Evolutionary conservation across 2,113 vertebrate genomes (phyloP).

Genomic region (Tenrec ecaudatus): DNA sequence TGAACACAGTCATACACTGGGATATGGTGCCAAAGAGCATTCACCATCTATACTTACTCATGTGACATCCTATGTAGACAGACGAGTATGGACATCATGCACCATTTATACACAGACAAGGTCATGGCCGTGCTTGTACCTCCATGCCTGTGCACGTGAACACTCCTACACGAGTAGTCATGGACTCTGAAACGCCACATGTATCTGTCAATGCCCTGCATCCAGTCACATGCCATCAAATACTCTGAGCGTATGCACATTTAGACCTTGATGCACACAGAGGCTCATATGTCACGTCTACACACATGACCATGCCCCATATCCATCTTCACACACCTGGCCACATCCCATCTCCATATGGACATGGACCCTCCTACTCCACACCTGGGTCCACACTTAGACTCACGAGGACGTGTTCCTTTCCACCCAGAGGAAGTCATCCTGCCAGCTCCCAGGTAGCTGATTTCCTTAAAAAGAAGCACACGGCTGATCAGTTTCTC

Average conservation of each 20-base stretch:
- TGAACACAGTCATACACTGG: neutral
- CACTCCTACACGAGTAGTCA: neutral
- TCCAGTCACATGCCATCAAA: no score
- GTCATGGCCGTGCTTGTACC: neutral
- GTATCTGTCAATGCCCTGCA: neutral
- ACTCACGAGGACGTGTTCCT: rapidly evolving
- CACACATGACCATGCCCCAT: no score
- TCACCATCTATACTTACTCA: neutral
- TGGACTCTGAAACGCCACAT: neutral
- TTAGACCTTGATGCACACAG: neutral
- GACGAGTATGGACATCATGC: neutral
- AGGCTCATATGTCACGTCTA: neutral
- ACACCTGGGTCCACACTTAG: rapidly evolving
- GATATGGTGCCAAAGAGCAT: neutral
- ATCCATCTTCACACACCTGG: no score
- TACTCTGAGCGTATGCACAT: neutral
- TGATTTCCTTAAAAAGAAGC: constrained; percentile 63
- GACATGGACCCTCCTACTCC: rapidly evolving
- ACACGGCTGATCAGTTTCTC: constrained; percentile 19
- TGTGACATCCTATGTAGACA: no score
- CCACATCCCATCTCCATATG: neutral
- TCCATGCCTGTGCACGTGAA: neutral
- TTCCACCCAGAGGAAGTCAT: rapidly evolving
- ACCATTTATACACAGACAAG: neutral
- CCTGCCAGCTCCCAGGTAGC: neutral